Percentiles rank a stretch among this genome's conserved stretches.
Conservation (phyloP, 2,113 vertebrate genomes). For the Castor canadensis region DNA sequence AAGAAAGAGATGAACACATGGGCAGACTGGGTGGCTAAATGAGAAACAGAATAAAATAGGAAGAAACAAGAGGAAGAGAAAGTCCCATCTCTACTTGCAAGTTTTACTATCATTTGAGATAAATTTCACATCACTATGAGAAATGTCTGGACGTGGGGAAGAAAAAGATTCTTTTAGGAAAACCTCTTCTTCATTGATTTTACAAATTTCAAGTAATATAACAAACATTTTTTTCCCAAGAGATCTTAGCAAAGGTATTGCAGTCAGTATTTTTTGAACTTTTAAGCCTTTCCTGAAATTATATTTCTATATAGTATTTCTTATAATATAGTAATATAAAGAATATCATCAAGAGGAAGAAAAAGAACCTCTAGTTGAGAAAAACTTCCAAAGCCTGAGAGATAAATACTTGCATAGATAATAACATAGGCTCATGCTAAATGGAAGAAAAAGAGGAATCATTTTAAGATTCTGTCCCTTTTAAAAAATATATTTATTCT, state of each 20-base stretch:
- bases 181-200: conserved; percentile 33
- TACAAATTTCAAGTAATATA: conserved; percentile 26
- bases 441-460: neutral
- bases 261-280: neutral
- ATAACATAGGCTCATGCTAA: conserved; percentile 11
- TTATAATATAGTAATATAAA: conserved; percentile 30
- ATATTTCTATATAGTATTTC: neutral
- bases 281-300: conserved; percentile 48
- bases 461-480: neutral
- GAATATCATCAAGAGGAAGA: neutral
- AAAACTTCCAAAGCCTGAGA: conserved; percentile 15
- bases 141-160: neutral
- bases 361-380: conserved; percentile 16
- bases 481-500: neutral
- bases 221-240: neutral
- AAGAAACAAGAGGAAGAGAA: neutral
- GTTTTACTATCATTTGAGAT: conserved; percentile 15
- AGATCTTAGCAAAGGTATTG: neutral
- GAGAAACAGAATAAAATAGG: neutral
- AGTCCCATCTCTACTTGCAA: neutral
- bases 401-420: neutral
- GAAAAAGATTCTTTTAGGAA: conserved; percentile 37
- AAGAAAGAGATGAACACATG: neutral
- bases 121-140: conserved; percentile 18
- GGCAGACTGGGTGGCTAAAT: neutral